Conservation (phyloP, 23 tunicate species). For the Corella eumyota region DNA sequence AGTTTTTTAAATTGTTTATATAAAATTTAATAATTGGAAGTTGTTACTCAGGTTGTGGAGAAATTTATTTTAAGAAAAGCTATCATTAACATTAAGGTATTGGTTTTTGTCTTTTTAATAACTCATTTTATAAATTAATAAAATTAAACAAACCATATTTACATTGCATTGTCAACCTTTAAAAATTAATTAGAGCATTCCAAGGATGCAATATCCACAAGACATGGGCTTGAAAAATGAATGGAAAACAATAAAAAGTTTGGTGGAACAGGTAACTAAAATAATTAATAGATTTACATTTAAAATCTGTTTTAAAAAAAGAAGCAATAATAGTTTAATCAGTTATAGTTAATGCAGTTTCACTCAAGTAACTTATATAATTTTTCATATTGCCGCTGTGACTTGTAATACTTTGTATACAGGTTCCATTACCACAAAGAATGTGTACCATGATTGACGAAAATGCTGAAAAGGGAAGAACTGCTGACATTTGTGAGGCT, state of each 20-base stretch:
- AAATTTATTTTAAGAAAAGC: constrained; percentile 31
- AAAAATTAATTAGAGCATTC: constrained; percentile 34
- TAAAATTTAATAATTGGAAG: too few relatives aligned
- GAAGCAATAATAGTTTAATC: not conserved
- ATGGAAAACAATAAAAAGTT: constrained; percentile 9
- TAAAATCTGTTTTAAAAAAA: not conserved
- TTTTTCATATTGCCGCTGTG: too few relatives aligned
- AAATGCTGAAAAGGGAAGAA: constrained; percentile 5
- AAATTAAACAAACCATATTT: constrained; percentile 17
- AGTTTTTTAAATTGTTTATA: too few relatives aligned
- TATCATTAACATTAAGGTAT: constrained; percentile 18
- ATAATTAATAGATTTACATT: too few relatives aligned
- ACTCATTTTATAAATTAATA: too few relatives aligned
- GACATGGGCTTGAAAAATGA: constrained; percentile 37
- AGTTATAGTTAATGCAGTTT: too few relatives aligned
- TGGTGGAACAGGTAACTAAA: constrained; percentile 29
- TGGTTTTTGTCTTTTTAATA: too few relatives aligned
- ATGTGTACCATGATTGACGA: constrained; percentile 41
- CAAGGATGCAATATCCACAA: constrained; percentile 44
- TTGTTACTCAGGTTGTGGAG: constrained; percentile 26
- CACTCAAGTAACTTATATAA: too few relatives aligned
- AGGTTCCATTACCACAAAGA: constrained; percentile 47
- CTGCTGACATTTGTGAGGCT: constrained; percentile 72
- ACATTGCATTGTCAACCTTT: constrained; percentile 21
- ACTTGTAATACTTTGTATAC: too few relatives aligned